phyloP scores from a whole-genome alignment of 2,113 vertebrate genomes.

The Choloepus hoffmanni region DNA sequence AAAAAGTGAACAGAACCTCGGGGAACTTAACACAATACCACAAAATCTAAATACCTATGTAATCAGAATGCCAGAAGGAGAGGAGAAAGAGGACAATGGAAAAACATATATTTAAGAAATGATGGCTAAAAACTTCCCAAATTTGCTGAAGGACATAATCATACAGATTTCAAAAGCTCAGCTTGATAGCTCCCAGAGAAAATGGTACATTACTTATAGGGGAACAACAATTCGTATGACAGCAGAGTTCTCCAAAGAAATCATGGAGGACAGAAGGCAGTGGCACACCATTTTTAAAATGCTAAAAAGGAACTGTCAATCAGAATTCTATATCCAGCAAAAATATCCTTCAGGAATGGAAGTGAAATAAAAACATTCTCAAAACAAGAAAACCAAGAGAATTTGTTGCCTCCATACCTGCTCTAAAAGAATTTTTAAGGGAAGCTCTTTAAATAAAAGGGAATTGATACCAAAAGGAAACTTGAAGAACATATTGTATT shows the following conservation, averaged over 20 bases:
- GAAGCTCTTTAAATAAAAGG: not conserved
- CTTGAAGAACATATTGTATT: not conserved
- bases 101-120: not conserved
- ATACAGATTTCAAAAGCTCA: not conserved
- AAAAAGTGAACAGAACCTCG: not conserved
- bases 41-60: not conserved
- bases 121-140: not conserved
- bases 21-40: not conserved
- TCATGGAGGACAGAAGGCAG: not conserved
- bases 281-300: not conserved
- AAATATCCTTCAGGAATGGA: not conserved
- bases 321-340: constrained; percentile 12
- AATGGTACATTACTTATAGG: not conserved
- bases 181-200: not conserved
- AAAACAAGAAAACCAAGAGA: not conserved
- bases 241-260: not conserved
- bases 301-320: not conserved
- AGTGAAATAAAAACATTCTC: not conserved
- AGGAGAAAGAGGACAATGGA: not conserved
- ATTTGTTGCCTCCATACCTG: not conserved
- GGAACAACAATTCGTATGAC: not conserved
- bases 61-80: not conserved
- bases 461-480: not conserved
- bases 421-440: not conserved
- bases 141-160: not conserved